phyloP scores from a whole-genome alignment of 2,888 invertebrate genomes.

The Spodoptera littoralis region DNA sequence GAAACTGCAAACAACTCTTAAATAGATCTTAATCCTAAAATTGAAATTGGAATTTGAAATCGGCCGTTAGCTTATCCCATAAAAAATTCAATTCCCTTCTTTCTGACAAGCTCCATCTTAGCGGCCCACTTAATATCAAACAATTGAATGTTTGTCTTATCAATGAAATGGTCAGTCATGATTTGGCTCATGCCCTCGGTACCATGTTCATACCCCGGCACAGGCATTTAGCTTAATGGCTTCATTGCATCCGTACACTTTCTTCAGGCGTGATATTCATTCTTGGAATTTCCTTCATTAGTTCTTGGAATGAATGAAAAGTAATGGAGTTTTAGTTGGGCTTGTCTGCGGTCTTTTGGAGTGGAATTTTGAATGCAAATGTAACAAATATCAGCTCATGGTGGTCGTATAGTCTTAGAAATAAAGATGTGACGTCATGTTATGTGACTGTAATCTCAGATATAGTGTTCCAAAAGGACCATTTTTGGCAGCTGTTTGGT shows the following conservation, averaged over 20 bases:
- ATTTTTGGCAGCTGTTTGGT: no score
- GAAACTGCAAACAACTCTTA: no score
- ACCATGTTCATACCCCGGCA: conserved; percentile 52
- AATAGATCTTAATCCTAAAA: no score
- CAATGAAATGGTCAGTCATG: conserved; percentile 73
- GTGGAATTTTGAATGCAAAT: neutral
- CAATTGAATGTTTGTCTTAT: conserved; percentile 77
- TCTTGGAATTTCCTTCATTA: conserved; percentile 22
- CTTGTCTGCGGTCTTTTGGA: neutral
- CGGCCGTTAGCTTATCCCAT: no score
- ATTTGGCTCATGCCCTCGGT: conserved; percentile 68
- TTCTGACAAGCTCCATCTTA: conserved; percentile 37
- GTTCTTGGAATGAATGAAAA: conserved; percentile 44
- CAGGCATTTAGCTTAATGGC: conserved; percentile 34
- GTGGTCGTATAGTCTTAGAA: no score
- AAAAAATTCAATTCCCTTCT: conserved; percentile 5
- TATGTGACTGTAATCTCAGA: no score
- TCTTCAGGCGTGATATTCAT: conserved; percentile 43
- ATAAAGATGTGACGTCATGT: no score
- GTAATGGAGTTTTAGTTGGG: conserved; percentile 44
- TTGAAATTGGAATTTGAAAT: no score
- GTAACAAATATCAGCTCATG: no score
- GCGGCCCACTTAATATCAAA: conserved; percentile 60
- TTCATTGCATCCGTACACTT: conserved; percentile 49
- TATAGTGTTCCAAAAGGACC: no score